Evolutionary conservation across 2,888 invertebrate species (phyloP), one percentile per base, ranked within the genome.

Genomic region (Gastrophysa polygoni): DNA sequence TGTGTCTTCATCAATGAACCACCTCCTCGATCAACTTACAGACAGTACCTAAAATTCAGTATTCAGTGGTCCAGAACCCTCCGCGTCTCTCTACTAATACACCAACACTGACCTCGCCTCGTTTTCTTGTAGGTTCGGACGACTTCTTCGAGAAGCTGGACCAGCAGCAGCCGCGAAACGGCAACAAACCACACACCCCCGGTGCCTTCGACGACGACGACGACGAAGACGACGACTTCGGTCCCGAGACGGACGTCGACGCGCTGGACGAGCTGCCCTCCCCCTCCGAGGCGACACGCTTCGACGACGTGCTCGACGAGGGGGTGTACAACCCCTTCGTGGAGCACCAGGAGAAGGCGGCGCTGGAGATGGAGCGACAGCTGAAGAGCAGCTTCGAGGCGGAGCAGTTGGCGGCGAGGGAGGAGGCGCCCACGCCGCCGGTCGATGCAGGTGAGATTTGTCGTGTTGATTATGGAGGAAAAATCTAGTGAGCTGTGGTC

Each of bases 211-310:
- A 24, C 21, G 82, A 82, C 68, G 82, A 82, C 69, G 87, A 88
- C 71, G 87, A 87, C 71, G 57, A 51, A n/a, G 32, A 29, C 3
- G 87, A 87, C 64, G 89, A 91, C 79, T 84, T 90, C 68, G 91
- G 91, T 2, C 91, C 91, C 0, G 91, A 91, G 82, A 91, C 90
- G 0, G 89, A 91, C 67, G 90, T 91, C 8, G 91, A 91, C 78
- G 85, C 86, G 21, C 85, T 87, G 58, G 85, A 87, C 68, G 87
- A 87, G 63, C 82, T 82, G 2, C 67, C 75, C 1, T 78, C 81
- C 17, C 79, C 81, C 11, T 10, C 34, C 8, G 28, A 32, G 71
- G 78, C 61, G 79, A 77, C 14, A 77, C 24, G 24, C 24, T 24
- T 24, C 24, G 24, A 7, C 7, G 51, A 57, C 38, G 38, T 14